Conservation (phyloP, 1,140 invertebrate species). For the Atta texana region DNA sequence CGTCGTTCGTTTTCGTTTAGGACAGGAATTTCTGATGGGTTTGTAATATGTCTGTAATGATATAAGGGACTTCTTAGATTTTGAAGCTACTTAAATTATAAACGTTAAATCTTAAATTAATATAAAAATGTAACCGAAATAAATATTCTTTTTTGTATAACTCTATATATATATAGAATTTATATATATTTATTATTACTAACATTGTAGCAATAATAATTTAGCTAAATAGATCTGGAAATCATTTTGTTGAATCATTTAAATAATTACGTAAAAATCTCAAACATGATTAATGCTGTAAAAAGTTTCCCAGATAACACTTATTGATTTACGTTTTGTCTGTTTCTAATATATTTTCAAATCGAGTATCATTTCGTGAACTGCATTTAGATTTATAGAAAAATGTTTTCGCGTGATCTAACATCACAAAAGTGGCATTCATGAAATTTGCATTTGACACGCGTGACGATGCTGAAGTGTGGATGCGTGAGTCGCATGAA, state of each 20-base stretch:
- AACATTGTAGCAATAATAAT: no score
- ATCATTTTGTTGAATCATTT: no score
- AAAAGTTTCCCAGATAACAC: no score
- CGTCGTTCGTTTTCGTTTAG: not conserved
- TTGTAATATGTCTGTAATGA: not conserved
- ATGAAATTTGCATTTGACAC: conserved; percentile 60
- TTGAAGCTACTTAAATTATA: not conserved
- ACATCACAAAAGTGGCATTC: conserved; percentile 20
- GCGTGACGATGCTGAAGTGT: not conserved
- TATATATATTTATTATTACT: not conserved
- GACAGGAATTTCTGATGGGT: not conserved
- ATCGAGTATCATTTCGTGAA: not conserved
- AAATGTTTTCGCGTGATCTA: not conserved
- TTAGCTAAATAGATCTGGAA: no score
- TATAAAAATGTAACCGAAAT: not conserved
- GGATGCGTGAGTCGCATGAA: conserved; percentile 44
- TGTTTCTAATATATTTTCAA: not conserved
- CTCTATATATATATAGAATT: no score
- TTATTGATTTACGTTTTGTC: not conserved
- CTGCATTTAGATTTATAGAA: not conserved
- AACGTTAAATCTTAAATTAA: not conserved
- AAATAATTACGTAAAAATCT: no score
- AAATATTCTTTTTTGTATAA: not conserved
- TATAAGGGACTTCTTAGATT: not conserved
- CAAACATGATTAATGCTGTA: no score